Percentiles rank a stretch among this genome's conserved stretches.
Evolutionary conservation across 2,888 invertebrate genomes (phyloP).

Genomic region (Drosophila siamana): DNA sequence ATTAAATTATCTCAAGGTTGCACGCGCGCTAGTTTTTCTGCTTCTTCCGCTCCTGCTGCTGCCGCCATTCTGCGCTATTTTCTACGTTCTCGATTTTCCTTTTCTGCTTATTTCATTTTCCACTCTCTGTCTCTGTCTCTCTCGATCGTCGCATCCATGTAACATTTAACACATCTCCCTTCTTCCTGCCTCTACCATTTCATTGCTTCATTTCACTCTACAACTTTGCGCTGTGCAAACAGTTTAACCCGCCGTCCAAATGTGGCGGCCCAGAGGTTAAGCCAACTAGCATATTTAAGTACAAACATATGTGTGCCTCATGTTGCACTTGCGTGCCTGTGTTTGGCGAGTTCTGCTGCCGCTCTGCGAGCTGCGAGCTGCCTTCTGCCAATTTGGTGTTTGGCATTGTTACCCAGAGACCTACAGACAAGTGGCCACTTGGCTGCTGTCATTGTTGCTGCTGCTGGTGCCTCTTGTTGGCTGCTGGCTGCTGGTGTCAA

Average conservation of each 20-base stretch:
- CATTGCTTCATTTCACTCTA: too few species aligned
- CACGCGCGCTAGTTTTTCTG: slow-evolving; percentile 70
- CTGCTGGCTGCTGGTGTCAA: slow-evolving; percentile 43
- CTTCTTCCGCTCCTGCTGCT: slow-evolving; percentile 33
- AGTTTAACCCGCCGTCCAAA: not conserved
- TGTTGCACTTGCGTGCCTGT: not conserved
- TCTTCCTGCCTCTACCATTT: not conserved
- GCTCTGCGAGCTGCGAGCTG: not conserved
- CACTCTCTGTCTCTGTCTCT: not conserved
- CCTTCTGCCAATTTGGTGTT: slow-evolving; percentile 12
- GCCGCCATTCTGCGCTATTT: slow-evolving; percentile 41
- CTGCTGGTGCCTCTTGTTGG: not conserved
- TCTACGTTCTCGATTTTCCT: slow-evolving; percentile 37
- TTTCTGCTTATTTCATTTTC: slow-evolving; percentile 8
- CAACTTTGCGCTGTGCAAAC: too few species aligned
- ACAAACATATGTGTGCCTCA: too few species aligned
- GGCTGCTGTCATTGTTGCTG: slow-evolving; percentile 14
- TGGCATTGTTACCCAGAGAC: slow-evolving; percentile 62
- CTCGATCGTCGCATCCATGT: not conserved
- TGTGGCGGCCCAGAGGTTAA: not conserved
- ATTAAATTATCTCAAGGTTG: slow-evolving; percentile 79
- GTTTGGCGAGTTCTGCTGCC: not conserved
- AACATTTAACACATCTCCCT: not conserved
- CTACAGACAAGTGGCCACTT: slow-evolving; percentile 32
- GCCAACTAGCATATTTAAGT: too few species aligned